These are phyloP conservation scores for Dicentrarchus labrax DNA, from an alignment of 2,113 vertebrate species.

Conservation along the genomic window DNA sequence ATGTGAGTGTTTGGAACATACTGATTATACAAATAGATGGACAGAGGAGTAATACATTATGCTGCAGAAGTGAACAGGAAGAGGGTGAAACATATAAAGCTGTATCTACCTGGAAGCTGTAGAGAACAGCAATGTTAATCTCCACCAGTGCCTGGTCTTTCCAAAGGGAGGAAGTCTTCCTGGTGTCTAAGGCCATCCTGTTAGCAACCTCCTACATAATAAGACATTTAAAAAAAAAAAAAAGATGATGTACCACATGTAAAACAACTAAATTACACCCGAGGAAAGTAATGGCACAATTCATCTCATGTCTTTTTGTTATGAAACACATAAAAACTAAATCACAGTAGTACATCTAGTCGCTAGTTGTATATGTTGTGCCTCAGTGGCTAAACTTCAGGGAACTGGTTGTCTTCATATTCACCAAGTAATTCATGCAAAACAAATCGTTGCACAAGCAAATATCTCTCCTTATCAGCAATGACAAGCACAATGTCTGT, in stretches of 20 bases:
- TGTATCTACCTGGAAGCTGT: conserved; percentile 93
- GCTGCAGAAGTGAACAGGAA: neutral
- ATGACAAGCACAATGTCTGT: neutral
- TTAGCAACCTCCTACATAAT: conserved; percentile 91
- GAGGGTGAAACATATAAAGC: neutral
- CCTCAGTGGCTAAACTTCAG: neutral
- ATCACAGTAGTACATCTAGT: too few species aligned
- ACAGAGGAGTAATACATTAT: neutral
- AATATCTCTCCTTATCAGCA: neutral
- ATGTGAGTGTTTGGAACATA: neutral
- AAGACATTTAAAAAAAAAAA: neutral
- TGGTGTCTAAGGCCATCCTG: conserved; percentile 94
- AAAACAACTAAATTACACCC: neutral
- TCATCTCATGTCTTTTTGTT: neutral
- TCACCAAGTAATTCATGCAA: neutral
- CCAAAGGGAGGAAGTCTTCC: conserved; percentile 96
- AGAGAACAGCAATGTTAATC: conserved; percentile 96
- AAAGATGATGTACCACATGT: neutral
- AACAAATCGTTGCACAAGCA: neutral
- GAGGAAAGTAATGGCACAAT: neutral
- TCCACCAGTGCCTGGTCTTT: conserved; percentile 98
- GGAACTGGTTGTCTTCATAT: neutral
- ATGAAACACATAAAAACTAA: neutral
- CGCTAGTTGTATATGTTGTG: neutral
- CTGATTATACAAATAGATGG: neutral